phyloP scores from a whole-genome alignment of 92 coral and sea anemone species.

The Porites rus region DNA sequence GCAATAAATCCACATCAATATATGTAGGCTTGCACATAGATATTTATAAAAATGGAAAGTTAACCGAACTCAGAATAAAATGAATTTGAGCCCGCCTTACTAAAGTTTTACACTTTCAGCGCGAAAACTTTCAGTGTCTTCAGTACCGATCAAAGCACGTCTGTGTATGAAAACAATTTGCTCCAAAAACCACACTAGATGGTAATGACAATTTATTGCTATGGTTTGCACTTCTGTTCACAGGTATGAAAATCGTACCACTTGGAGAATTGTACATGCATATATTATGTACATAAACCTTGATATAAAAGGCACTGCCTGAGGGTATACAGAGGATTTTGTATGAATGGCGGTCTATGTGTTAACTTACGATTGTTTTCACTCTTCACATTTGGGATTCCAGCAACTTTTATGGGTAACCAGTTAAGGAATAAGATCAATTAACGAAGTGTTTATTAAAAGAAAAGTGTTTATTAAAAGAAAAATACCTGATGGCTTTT shows the following conservation, averaged over 20 bases:
- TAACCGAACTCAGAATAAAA: neutral
- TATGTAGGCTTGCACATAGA: neutral
- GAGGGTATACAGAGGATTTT: too few species aligned
- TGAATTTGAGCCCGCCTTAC: neutral
- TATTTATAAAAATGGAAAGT: neutral
- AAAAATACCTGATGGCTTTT: conserved; percentile 75
- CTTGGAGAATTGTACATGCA: neutral
- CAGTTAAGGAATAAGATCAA: neutral
- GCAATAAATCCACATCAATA: neutral
- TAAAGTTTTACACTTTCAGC: neutral
- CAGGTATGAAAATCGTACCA: neutral
- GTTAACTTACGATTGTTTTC: too few species aligned
- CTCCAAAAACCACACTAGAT: neutral
- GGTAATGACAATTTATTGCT: neutral
- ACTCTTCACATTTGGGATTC: neutral
- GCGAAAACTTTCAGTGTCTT: neutral
- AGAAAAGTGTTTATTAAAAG: neutral
- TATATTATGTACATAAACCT: too few species aligned
- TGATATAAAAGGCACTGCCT: too few species aligned
- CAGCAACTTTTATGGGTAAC: neutral
- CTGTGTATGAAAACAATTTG: neutral
- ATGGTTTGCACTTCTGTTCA: neutral
- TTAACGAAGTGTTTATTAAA: neutral
- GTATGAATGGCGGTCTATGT: too few species aligned
- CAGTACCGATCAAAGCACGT: neutral